phyloP scores from a whole-genome alignment of 1,140 invertebrate species.

The Bombus breviceps region DNA sequence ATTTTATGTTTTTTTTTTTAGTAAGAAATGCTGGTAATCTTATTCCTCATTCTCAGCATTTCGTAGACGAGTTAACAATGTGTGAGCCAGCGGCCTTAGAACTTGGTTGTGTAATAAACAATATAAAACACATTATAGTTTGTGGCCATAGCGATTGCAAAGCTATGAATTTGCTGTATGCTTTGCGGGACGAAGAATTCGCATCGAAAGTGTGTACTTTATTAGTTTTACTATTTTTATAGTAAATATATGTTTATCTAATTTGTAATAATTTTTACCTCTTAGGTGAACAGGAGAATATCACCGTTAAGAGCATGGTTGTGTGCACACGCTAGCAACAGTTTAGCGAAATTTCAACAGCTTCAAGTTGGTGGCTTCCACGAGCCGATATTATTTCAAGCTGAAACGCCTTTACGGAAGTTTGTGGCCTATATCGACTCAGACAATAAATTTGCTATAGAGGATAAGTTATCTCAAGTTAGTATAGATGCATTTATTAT shows the following conservation, averaged over 20 bases:
- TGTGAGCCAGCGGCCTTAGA: slow-evolving; percentile 97
- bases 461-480: slow-evolving; percentile 97
- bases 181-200: slow-evolving; percentile 90
- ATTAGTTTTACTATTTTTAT: neutral
- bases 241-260: neutral
- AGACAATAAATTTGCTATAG: slow-evolving; percentile 93
- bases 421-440: slow-evolving; percentile 98
- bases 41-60: slow-evolving; percentile 94
- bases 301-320: slow-evolving; percentile 96
- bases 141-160: slow-evolving; percentile 99
- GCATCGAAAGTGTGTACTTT: slow-evolving; percentile 84
- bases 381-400: slow-evolving; percentile 92
- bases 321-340: slow-evolving; percentile 91
- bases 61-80: slow-evolving; percentile 92
- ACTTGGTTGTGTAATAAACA: slow-evolving; percentile 95
- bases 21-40: slow-evolving; percentile 97
- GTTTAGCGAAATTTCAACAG: slow-evolving; percentile 92
- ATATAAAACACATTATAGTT: slow-evolving; percentile 96
- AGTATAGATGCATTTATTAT: slow-evolving; percentile 33
- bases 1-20: slow-evolving; percentile 80
- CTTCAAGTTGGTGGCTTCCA: slow-evolving; percentile 87
- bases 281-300: slow-evolving; percentile 89
- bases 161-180: slow-evolving; percentile 96
- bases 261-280: neutral
- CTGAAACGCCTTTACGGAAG: slow-evolving; percentile 92